Evolutionary conservation across 2,888 invertebrate species (phyloP), one percentile per base, ranked within the genome.

Genomic region (Arenicola marina): DNA sequence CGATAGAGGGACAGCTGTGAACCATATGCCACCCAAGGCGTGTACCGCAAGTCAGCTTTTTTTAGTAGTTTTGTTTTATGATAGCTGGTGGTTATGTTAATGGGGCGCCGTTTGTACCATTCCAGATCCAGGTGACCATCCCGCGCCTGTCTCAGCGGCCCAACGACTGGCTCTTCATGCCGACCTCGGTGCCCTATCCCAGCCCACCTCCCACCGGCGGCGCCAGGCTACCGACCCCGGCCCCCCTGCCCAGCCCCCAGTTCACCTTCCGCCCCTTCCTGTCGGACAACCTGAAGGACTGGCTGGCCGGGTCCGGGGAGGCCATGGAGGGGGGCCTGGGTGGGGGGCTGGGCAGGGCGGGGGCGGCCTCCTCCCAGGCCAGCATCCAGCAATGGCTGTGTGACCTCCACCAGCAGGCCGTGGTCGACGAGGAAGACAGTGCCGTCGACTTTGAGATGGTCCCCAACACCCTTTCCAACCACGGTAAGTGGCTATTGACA

Each of bases 311-410:
- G 18, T 28, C 18, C 33, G 18, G 24, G 33, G 24, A 24, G 11
- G 28, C 18, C n/a, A n/a, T n/a, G n/a, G n/a, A n/a, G n/a, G n/a
- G n/a, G n/a, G n/a, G n/a, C n/a, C n/a, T n/a, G n/a, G n/a, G n/a
- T 2, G 15, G 26, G 28, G 28, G 26, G 18, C 59, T 28, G 18
- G 11, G 21, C 4, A 21, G 29, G 38, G 55, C 44, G 34, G 43
- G 26, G 26, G 21, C 43, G 44, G 46, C 60, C 59, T 4, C 59
- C 21, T 58, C 46, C 43, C 15, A 26, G 24, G 45, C 44, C 15
- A 77, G 77, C 58, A 75, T 79, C 59, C 75, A 77, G 61, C 75
- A 74, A 53, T 81, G 81, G 81, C 72, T 81, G 32, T 72, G 71
- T 56, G 77, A 78, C 56, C 76, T 81, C 57, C 77, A 79, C 62